Evolutionary conservation across 1,140 invertebrate species (phyloP).

Genomic region (Drosophila navojoa): DNA sequence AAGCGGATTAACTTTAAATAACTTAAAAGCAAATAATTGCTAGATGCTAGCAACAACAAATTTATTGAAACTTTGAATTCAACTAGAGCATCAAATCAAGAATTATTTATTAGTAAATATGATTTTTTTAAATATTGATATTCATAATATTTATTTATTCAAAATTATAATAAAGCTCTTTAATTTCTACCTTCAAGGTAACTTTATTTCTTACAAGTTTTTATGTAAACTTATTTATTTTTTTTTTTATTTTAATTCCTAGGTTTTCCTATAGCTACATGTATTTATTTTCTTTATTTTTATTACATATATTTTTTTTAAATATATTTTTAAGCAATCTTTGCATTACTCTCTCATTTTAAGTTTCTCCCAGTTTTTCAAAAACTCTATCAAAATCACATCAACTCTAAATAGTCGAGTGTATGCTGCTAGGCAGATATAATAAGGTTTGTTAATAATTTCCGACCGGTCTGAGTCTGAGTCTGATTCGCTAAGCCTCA

Average conservation of each 20-base stretch:
- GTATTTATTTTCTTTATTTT: background rate
- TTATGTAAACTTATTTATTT: too few species aligned
- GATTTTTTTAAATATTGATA: too few species aligned
- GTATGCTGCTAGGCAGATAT: conserved; percentile 55
- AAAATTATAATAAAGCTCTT: too few species aligned
- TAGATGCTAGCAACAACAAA: background rate
- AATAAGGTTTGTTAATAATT: conserved; percentile 72
- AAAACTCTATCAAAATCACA: background rate
- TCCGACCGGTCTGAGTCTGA: conserved; percentile 49
- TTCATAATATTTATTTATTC: too few species aligned
- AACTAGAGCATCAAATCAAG: background rate
- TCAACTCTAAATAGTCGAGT: conserved; percentile 15
- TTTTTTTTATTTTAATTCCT: too few species aligned
- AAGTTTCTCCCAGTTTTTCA: background rate
- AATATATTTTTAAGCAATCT: background rate
- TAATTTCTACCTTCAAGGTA: too few species aligned
- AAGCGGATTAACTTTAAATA: conserved; percentile 6
- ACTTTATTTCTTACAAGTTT: too few species aligned
- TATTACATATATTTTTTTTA: background rate
- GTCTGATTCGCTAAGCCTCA: conserved; percentile 31
- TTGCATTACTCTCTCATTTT: background rate
- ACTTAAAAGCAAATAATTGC: background rate
- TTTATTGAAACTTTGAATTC: too few species aligned
- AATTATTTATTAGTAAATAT: background rate
- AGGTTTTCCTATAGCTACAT: too few species aligned